phyloP scores from a whole-genome alignment of 2,888 invertebrate species.

The Drosophila nigricruria region DNA sequence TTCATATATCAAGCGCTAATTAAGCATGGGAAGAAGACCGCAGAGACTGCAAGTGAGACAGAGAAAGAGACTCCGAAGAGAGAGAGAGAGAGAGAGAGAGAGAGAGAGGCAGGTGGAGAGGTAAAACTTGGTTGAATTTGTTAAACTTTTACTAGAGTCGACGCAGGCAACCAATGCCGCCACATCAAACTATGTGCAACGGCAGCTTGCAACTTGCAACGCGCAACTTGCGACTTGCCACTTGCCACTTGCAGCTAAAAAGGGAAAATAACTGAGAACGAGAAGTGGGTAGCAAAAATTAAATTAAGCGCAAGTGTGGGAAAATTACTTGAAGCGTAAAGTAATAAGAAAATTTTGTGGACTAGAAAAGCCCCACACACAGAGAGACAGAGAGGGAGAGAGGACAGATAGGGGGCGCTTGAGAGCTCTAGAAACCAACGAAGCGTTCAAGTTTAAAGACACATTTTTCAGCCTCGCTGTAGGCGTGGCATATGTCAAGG shows the following conservation, averaged over 20 bases:
- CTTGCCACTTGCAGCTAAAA: constrained; percentile 43
- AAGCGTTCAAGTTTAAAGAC: constrained; percentile 50
- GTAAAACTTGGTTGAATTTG: constrained; percentile 32
- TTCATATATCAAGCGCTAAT: constrained; percentile 65
- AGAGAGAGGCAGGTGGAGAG: not conserved
- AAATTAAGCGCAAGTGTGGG: constrained; percentile 78
- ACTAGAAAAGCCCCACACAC: constrained; percentile 26
- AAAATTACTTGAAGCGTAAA: constrained; percentile 74
- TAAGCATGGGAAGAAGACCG: constrained; percentile 46
- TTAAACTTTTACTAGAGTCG: constrained; percentile 36
- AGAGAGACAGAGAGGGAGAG: not conserved
- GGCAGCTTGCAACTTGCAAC: constrained; percentile 29
- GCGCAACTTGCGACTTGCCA: constrained; percentile 16
- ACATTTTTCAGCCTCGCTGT: constrained; percentile 22
- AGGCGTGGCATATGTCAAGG: constrained; percentile 67
- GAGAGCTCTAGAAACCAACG: constrained; percentile 23
- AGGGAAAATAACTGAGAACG: constrained; percentile 48
- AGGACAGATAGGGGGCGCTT: not conserved
- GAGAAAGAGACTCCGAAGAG: not conserved
- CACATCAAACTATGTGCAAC: constrained; percentile 43
- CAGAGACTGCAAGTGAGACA: constrained; percentile 5
- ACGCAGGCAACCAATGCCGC: constrained; percentile 10
- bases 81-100: not conserved
- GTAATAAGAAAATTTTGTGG: constrained; percentile 70
- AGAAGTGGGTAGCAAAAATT: constrained; percentile 64